Percentiles rank a stretch among this genome's conserved stretches.
These are phyloP conservation scores for Sacculina carcini DNA, from an alignment of 2,888 invertebrate species.

Conservation along the genomic window DNA sequence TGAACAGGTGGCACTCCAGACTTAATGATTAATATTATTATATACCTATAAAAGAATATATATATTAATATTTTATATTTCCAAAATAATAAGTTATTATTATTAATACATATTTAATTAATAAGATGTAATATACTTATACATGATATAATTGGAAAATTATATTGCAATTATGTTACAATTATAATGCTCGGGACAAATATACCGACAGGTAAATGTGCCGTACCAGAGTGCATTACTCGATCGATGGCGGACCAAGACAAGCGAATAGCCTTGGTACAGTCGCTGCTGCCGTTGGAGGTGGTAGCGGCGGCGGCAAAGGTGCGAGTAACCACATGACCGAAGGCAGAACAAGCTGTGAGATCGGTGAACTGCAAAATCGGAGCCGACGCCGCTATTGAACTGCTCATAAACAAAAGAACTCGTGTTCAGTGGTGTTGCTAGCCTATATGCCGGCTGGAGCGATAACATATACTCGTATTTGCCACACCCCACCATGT, in stretches of 20 bases:
- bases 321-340: conserved; percentile 48
- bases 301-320: no score
- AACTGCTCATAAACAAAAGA: conserved; percentile 25
- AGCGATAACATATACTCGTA: no score
- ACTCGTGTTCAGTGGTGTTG: background rate
- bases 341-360: conserved; percentile 47
- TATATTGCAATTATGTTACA: no score
- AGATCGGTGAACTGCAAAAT: conserved; percentile 58
- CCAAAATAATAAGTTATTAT: no score
- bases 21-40: background rate
- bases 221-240: conserved; percentile 27
- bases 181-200: no score
- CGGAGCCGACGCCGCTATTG: conserved; percentile 79
- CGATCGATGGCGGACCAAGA: conserved; percentile 46
- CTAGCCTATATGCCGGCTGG: no score
- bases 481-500: no score
- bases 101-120: no score
- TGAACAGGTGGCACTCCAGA: conserved; percentile 20
- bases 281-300: conserved; percentile 23
- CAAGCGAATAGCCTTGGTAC: conserved; percentile 39
- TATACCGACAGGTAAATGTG: no score
- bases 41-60: background rate
- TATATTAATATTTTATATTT: background rate
- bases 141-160: no score
- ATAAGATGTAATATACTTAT: no score